Conservation (phyloP, 2,888 invertebrate genomes). For the Mayetiola destructor region DNA sequence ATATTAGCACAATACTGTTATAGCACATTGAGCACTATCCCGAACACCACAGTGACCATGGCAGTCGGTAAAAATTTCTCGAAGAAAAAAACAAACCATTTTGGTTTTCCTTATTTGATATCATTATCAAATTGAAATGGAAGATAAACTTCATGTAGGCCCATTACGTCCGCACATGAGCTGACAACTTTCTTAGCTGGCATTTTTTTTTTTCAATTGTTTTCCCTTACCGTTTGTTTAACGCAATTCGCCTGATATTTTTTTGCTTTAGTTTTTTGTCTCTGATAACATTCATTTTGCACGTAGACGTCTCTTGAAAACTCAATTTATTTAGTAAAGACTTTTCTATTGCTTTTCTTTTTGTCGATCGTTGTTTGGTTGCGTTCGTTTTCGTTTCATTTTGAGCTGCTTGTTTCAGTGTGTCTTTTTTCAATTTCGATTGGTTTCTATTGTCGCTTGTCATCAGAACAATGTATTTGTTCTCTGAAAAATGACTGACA, state of each 20-base stretch:
- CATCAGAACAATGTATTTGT: not conserved
- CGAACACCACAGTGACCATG: too few relatives aligned
- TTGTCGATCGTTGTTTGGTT: not conserved
- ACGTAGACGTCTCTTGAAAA: not conserved
- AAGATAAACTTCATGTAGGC: conserved; percentile 9
- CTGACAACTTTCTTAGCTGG: too few relatives aligned
- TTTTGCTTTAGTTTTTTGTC: not conserved
- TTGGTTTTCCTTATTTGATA: not conserved
- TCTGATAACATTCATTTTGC: not conserved
- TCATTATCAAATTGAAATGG: conserved; percentile 2
- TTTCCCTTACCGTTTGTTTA: not conserved
- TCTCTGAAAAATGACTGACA: conserved; percentile 8
- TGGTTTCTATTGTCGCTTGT: not conserved
- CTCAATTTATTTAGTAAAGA: conserved; percentile 9
- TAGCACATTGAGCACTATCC: too few relatives aligned
- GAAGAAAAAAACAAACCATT: too few relatives aligned
- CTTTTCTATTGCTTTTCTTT: not conserved
- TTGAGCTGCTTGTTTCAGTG: not conserved
- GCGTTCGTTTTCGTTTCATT: not conserved
- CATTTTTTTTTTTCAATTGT: not conserved
- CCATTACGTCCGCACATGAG: conserved; percentile 2
- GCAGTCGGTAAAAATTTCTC: too few relatives aligned
- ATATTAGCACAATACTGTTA: too few relatives aligned
- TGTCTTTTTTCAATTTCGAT: not conserved
- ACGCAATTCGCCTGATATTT: not conserved